A percentile compares a stretch with the other conserved stretches of the same genome.
Conservation (phyloP, 2,888 invertebrate species). For the Cephus spinipes region DNA sequence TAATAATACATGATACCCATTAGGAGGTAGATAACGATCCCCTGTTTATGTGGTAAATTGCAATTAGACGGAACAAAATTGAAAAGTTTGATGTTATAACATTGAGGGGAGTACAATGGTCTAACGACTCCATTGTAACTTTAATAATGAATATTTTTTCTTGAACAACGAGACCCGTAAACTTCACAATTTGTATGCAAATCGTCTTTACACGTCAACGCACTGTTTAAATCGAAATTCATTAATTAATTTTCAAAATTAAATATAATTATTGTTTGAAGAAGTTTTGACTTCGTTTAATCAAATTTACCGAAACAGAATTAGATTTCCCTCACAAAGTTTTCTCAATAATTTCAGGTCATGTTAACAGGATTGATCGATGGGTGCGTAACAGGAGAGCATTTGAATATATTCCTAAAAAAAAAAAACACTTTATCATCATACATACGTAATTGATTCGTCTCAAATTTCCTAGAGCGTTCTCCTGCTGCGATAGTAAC, state of each 20-base stretch:
- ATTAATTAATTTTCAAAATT: neutral
- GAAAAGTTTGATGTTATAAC: neutral
- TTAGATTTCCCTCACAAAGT: neutral
- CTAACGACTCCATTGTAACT: neutral
- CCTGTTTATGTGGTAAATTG: neutral
- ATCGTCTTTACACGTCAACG: neutral
- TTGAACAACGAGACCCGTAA: neutral
- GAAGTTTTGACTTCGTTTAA: neutral
- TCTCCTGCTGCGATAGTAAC: slow-evolving; percentile 16
- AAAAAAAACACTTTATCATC: slow-evolving; percentile 1
- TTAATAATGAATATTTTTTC: neutral
- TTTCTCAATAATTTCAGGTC: slow-evolving; percentile 12
- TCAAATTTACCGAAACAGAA: neutral
- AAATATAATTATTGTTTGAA: neutral
- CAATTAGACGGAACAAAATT: neutral
- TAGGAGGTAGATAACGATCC: neutral
- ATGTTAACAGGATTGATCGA: slow-evolving; percentile 21
- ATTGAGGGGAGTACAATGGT: neutral
- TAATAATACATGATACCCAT: neutral
- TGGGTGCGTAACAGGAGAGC: slow-evolving; percentile 9
- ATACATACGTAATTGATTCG: neutral
- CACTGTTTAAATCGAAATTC: neutral
- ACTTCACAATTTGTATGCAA: neutral
- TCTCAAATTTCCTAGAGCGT: slow-evolving; percentile 2
- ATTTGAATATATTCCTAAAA: neutral